These are phyloP conservation scores for Dendrophyllia cribrosa DNA, from an alignment of 64 coral and sea anemone genomes.

Conservation along the genomic window DNA sequence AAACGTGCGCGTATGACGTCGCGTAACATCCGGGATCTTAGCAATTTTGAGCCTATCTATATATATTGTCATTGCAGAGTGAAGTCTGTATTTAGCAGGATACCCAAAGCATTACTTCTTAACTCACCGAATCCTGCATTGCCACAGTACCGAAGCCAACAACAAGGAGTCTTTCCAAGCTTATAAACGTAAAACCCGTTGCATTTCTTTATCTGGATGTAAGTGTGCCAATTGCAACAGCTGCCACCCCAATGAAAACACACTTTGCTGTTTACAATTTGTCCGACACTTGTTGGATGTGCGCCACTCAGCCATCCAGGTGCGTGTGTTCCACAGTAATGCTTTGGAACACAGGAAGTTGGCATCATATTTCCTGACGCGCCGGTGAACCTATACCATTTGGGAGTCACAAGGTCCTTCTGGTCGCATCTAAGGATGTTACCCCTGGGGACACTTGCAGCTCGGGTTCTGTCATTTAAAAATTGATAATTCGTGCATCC, in stretches of 20 bases:
- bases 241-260: constrained; percentile 43
- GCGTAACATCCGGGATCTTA: no score
- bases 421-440: constrained; percentile 50
- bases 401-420: background rate
- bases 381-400: constrained; percentile 56
- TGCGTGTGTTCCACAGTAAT: constrained; percentile 55
- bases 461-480: background rate
- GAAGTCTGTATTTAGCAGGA: no score
- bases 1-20: no score
- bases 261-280: constrained; percentile 13
- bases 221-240: constrained; percentile 21
- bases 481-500: background rate
- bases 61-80: no score
- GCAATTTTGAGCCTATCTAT: no score
- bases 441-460: constrained; percentile 6
- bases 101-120: background rate
- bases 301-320: constrained; percentile 47
- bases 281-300: constrained; percentile 31
- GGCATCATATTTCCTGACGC: constrained; percentile 22
- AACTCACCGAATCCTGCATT: constrained; percentile 43
- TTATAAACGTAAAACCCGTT: constrained; percentile 58
- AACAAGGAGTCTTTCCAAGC: background rate
- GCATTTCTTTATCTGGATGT: constrained; percentile 26
- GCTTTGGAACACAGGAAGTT: constrained; percentile 26
- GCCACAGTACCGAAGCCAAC: constrained; percentile 51